Evolutionary conservation across 2,888 invertebrate genomes (phyloP).

Genomic region (Netelia fuscicornis): DNA sequence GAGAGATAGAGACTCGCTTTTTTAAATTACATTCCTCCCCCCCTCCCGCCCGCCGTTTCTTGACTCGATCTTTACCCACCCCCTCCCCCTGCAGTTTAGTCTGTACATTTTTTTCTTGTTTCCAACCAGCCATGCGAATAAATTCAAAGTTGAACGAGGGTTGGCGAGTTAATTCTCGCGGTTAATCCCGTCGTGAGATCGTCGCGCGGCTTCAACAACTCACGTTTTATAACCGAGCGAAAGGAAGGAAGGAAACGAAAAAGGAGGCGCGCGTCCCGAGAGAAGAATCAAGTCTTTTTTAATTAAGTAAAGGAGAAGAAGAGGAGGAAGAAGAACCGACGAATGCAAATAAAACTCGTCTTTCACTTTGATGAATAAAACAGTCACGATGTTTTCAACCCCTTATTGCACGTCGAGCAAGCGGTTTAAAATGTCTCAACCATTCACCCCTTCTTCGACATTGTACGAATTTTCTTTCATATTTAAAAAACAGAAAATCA

Average conservation of each 20-base stretch:
- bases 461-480: conserved; percentile 12
- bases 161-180: conserved; percentile 68
- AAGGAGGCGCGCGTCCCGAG: not conserved
- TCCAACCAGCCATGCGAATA: conserved; percentile 57
- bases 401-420: conserved; percentile 48
- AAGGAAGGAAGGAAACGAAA: conserved; percentile 12
- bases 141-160: conserved; percentile 57
- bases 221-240: not conserved
- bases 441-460: conserved; percentile 1
- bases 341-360: conserved; percentile 43
- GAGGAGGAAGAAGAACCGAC: not conserved
- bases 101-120: conserved; percentile 51
- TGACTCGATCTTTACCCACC: conserved; percentile 30
- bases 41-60: conserved; percentile 15
- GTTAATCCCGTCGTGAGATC: conserved; percentile 60
- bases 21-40: conserved; percentile 65
- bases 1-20: conserved; percentile 25
- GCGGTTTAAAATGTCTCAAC: conserved; percentile 48
- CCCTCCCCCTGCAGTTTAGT: not conserved
- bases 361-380: conserved; percentile 45
- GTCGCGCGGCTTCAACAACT: conserved; percentile 24
- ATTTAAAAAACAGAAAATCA: conserved; percentile 16
- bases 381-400: conserved; percentile 47
- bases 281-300: conserved; percentile 62
- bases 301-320: conserved; percentile 51